phyloP scores from a whole-genome alignment of 2,797 vertebrate species.

The Valencia hispanica region DNA sequence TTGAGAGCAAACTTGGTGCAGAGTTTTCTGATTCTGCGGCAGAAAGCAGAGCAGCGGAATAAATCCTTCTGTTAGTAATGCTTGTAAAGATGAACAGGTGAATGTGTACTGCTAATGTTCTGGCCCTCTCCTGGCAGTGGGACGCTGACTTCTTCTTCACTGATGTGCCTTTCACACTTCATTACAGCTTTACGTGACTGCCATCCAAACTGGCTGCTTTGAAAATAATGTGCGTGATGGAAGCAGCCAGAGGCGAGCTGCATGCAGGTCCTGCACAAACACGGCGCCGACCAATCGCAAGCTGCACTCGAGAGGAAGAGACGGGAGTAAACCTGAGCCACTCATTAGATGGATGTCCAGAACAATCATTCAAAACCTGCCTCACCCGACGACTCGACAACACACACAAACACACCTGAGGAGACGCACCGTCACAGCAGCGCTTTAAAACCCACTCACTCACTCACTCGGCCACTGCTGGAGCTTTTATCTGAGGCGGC shows the following conservation, averaged over 20 bases:
- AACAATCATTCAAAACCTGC: slow-evolving; percentile 60
- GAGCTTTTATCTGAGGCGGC: slow-evolving; percentile 7
- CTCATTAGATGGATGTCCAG: slow-evolving; percentile 60
- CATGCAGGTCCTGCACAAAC: not conserved
- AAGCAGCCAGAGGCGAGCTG: slow-evolving; percentile 3
- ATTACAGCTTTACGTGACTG: slow-evolving; percentile 19
- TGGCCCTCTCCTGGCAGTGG: not conserved
- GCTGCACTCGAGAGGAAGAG: slow-evolving; percentile 19
- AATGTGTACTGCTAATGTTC: slow-evolving; percentile 1
- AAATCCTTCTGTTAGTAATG: slow-evolving; percentile 4
- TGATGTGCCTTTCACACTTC: slow-evolving; percentile 30
- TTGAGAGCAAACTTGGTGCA: not conserved
- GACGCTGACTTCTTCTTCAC: not conserved
- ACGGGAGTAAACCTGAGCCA: slow-evolving; percentile 39
- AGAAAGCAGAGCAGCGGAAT: not conserved
- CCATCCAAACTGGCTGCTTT: slow-evolving; percentile 5
- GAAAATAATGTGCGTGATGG: slow-evolving; percentile 2
- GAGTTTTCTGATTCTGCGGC: not conserved
- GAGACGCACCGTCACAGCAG: slow-evolving; percentile 1
- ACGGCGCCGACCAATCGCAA: slow-evolving; percentile 37
- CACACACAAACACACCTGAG: not conserved
- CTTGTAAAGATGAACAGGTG: slow-evolving; percentile 11
- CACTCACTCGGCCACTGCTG: slow-evolving; percentile 4
- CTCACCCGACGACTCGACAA: slow-evolving; percentile 1
- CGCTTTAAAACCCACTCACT: not conserved